These are phyloP conservation scores for Grus americana DNA, from an alignment of 2,113 vertebrate genomes.

Conservation along the genomic window DNA sequence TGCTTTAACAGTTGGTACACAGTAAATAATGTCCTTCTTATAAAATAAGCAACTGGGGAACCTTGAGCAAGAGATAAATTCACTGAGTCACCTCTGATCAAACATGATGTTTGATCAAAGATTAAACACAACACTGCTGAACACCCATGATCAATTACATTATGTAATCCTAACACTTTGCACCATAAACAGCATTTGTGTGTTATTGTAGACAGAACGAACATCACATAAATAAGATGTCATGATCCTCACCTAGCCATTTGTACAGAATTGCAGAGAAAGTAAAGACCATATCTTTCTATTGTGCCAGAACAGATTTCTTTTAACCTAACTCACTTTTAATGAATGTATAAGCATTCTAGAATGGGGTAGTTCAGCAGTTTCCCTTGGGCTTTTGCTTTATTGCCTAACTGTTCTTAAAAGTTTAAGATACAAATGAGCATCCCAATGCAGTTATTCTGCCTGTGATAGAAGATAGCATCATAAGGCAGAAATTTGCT, in stretches of 20 bases:
- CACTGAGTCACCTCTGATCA: not conserved
- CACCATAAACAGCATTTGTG: not conserved
- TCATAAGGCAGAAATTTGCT: not conserved
- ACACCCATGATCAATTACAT: not conserved
- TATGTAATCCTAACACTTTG: not conserved
- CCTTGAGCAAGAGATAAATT: not conserved
- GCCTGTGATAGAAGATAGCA: not conserved
- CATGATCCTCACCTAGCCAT: not conserved
- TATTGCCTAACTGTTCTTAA: not conserved
- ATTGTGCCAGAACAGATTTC: not conserved
- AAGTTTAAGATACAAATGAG: not conserved
- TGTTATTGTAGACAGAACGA: not conserved
- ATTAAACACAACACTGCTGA: not conserved
- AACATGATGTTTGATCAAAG: not conserved
- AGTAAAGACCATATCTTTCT: not conserved
- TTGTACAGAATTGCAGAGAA: not conserved
- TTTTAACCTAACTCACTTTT: not conserved
- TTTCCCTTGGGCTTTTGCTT: not conserved
- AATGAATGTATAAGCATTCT: not conserved
- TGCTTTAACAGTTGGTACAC: not conserved
- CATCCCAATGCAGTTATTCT: not conserved
- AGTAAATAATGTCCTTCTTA: not conserved
- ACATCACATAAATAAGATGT: not conserved
- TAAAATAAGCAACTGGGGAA: not conserved
- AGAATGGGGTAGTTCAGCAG: not conserved